Percentiles rank a stretch among this genome's conserved stretches.
Evolutionary conservation across 2,113 vertebrate genomes (phyloP).

Genomic region (Rhombomys opimus): DNA sequence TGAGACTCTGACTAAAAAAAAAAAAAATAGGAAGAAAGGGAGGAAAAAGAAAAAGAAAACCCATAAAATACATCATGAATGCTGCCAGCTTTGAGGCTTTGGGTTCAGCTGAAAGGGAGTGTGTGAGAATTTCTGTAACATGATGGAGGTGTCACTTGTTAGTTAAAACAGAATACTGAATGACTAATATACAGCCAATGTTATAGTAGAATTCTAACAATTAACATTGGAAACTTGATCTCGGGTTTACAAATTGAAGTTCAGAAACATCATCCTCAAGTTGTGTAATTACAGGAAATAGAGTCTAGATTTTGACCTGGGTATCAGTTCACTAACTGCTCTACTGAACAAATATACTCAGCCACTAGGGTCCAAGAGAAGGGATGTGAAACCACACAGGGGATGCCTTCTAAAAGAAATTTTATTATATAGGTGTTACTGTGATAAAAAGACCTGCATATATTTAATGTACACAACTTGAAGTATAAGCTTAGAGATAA

Average conservation of each 20-base stretch:
- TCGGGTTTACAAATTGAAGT: neutral
- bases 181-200: neutral
- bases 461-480: neutral
- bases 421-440: neutral
- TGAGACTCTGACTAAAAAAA: neutral
- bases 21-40: neutral
- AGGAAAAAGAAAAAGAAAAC: neutral
- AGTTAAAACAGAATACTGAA: neutral
- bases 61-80: no score
- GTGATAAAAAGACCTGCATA: neutral
- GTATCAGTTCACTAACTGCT: neutral
- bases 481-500: neutral
- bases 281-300: neutral
- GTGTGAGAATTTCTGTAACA: neutral
- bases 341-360: neutral
- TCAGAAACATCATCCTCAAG: neutral
- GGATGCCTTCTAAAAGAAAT: neutral
- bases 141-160: neutral
- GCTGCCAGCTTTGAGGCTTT: no score
- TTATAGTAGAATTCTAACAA: neutral
- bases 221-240: neutral
- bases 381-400: neutral
- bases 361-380: neutral
- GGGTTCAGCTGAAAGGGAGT: neutral
- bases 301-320: no score